A percentile compares a stretch with the other conserved stretches of the same genome.
phyloP scores from a whole-genome alignment of 2,797 vertebrate species.

The Pseudomugil tenellus region DNA sequence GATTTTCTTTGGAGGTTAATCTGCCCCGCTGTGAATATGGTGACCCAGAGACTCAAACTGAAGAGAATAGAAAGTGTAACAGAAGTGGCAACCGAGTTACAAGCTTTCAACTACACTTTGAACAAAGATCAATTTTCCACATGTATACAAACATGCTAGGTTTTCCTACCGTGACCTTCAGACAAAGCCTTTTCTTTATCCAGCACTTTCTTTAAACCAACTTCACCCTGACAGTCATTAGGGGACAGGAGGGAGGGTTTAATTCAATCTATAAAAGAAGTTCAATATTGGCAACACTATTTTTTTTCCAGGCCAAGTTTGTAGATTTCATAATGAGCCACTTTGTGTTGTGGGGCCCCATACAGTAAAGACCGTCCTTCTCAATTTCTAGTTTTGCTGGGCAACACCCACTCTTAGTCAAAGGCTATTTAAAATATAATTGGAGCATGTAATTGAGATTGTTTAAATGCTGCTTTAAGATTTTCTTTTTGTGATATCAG shows the following conservation, averaged over 20 bases:
- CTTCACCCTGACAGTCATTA: constrained; percentile 52
- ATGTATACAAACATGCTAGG: constrained; percentile 22
- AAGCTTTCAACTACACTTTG: constrained; percentile 13
- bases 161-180: constrained; percentile 43
- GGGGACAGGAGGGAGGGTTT: constrained; percentile 36
- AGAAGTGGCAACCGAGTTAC: constrained; percentile 20
- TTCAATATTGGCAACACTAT: constrained; percentile 40
- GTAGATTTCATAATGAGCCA: constrained; percentile 30
- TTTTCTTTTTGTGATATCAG: not conserved
- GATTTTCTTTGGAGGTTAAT: constrained; percentile 9
- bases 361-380: not conserved
- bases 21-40: constrained; percentile 12
- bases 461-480: not conserved
- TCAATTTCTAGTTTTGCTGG: constrained; percentile 13
- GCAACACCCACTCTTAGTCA: constrained; percentile 12
- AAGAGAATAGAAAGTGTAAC: constrained; percentile 15
- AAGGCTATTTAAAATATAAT: constrained; percentile 15
- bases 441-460: constrained; percentile 15
- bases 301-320: constrained; percentile 29
- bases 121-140: constrained; percentile 56
- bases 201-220: constrained; percentile 40
- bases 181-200: constrained; percentile 45
- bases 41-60: constrained; percentile 24
- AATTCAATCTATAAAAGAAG: constrained; percentile 52
- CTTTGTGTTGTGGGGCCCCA: constrained; percentile 31